phyloP scores from a whole-genome alignment of 2,888 invertebrate species.

The Dorcus hopei region DNA sequence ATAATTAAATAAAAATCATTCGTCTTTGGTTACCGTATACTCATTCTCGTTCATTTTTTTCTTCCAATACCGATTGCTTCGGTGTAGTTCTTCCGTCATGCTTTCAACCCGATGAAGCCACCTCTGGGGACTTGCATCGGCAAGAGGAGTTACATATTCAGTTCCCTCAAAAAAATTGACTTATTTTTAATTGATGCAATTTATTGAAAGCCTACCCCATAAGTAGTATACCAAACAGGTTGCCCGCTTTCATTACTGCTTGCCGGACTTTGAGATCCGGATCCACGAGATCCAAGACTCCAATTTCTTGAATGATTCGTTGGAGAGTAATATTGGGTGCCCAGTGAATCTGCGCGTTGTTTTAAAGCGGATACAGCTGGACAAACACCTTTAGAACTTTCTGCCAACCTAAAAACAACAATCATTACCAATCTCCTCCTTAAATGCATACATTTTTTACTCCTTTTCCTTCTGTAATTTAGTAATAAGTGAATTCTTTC shows the following conservation, averaged over 20 bases:
- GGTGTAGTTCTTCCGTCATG: conserved; percentile 31
- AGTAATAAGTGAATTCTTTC: conserved; percentile 35
- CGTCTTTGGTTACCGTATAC: conserved; percentile 29
- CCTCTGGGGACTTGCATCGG: conserved; percentile 19
- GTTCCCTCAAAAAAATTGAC: conserved; percentile 12
- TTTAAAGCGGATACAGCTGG: background rate
- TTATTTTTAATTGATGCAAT: background rate
- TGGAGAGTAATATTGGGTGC: background rate
- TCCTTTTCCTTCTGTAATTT: conserved; percentile 33
- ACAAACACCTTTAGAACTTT: background rate
- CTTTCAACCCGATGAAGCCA: conserved; percentile 33
- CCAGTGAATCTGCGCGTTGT: background rate
- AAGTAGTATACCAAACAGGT: conserved; percentile 14
- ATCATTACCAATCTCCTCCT: background rate
- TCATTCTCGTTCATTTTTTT: conserved; percentile 28
- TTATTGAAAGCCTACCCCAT: conserved; percentile 1
- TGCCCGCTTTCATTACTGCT: conserved; percentile 11
- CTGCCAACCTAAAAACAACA: background rate
- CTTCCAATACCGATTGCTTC: conserved; percentile 33
- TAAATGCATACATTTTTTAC: too few species aligned
- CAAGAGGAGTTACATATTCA: conserved; percentile 4
- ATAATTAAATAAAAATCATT: conserved; percentile 13
- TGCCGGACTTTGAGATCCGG: conserved; percentile 18
- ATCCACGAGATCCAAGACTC: conserved; percentile 21
- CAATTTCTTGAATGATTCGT: conserved; percentile 1